phyloP scores from a whole-genome alignment of 2,113 vertebrate genomes.

The Oreocharis arfaki region DNA sequence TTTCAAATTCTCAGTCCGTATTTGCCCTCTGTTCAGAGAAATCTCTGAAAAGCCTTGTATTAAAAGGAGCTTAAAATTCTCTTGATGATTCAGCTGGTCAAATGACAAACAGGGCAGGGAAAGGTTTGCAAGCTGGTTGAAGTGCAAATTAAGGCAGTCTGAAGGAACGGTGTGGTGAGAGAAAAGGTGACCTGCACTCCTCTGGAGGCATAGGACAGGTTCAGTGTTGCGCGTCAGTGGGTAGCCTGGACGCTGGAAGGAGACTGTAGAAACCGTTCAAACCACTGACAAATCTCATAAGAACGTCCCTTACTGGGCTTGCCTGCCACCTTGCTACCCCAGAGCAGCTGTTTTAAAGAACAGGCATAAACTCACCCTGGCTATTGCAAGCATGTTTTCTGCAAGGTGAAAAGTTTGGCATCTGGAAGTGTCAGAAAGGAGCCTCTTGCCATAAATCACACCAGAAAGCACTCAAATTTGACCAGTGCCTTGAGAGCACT shows the following conservation, averaged over 20 bases:
- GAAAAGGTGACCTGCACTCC: neutral
- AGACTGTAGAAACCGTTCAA: neutral
- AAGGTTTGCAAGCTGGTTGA: constrained; percentile 23
- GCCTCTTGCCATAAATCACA: constrained; percentile 75
- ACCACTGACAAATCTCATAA: neutral
- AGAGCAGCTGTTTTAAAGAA: neutral
- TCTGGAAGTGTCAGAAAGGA: constrained; percentile 75
- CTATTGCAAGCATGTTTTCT: constrained; percentile 46
- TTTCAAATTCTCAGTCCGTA: neutral
- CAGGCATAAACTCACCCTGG: neutral
- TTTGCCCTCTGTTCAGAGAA: neutral
- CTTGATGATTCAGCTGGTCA: neutral
- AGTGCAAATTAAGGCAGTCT: neutral
- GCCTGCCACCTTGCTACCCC: neutral
- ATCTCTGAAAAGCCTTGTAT: neutral
- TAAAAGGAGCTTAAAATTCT: neutral
- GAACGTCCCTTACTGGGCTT: neutral
- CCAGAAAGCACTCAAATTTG: constrained; percentile 66
- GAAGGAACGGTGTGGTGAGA: neutral
- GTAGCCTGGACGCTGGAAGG: neutral
- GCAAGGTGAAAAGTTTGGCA: constrained; percentile 67
- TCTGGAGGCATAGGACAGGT: neutral
- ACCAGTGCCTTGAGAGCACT: constrained; percentile 66
- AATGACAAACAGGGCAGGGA: neutral
- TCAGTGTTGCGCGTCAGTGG: neutral